phyloP scores from a whole-genome alignment of 2,797 vertebrate species.

The Malurus splendens region DNA sequence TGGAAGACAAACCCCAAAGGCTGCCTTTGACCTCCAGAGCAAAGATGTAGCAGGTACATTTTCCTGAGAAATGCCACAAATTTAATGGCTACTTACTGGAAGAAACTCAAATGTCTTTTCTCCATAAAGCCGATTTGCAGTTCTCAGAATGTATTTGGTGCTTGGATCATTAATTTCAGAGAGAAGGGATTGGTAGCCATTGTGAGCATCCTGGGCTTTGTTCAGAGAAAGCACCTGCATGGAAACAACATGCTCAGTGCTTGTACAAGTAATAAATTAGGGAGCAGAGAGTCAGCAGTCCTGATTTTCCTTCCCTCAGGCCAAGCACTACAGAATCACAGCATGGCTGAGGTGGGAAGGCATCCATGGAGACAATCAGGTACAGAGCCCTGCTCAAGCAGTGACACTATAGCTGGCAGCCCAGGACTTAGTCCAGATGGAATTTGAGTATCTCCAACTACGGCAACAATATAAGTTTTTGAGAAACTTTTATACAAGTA shows the following conservation, averaged over 20 bases:
- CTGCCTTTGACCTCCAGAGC: background rate
- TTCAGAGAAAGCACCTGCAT: slow-evolving; percentile 61
- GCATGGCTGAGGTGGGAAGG: background rate
- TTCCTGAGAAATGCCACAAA: rapidly evolving
- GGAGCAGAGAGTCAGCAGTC: background rate
- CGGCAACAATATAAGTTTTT: background rate
- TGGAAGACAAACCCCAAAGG: background rate
- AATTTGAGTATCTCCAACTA: background rate
- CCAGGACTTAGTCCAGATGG: rapidly evolving
- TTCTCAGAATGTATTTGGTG: slow-evolving; percentile 76
- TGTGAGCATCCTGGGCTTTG: slow-evolving; percentile 34
- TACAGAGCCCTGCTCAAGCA: background rate
- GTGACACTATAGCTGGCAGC: background rate
- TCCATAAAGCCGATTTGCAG: slow-evolving; percentile 85
- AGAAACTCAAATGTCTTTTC: slow-evolving; percentile 80
- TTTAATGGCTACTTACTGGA: slow-evolving; percentile 65
- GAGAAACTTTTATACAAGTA: background rate
- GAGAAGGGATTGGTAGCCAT: slow-evolving; percentile 70
- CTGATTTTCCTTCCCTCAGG: background rate
- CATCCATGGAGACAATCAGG: background rate
- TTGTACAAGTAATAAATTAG: background rate
- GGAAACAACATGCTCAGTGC: background rate
- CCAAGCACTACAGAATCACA: background rate
- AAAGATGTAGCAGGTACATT: rapidly evolving
- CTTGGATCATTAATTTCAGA: slow-evolving; percentile 70